phyloP scores from a whole-genome alignment of 2,888 invertebrate genomes.

The Podotricha telesiphe region DNA sequence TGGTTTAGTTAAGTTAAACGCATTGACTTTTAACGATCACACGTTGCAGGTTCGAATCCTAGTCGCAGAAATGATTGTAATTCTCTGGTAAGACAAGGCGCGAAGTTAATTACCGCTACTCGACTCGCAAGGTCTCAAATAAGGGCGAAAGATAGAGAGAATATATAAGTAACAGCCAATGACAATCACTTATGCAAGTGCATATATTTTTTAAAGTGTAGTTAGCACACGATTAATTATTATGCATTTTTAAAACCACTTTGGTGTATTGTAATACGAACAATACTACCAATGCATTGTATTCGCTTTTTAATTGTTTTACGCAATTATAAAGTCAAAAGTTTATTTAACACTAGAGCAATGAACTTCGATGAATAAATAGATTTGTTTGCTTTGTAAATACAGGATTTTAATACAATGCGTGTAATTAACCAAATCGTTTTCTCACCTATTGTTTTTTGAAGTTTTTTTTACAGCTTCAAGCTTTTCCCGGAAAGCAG shows the following conservation, averaged over 20 bases:
- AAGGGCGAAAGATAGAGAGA: no score
- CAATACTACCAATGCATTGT: conserved; percentile 1
- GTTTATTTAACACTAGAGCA: conserved; percentile 27
- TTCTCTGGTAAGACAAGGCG: no score
- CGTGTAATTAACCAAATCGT: conserved; percentile 8
- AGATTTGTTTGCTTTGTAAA: conserved; percentile 14
- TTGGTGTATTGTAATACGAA: neutral
- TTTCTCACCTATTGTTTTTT: neutral
- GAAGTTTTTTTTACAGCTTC: no score
- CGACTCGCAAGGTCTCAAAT: no score
- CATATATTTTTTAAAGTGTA: neutral
- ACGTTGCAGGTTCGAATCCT: no score
- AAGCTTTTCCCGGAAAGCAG: no score
- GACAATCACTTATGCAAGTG: neutral
- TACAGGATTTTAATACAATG: conserved; percentile 9
- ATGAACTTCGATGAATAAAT: conserved; percentile 25
- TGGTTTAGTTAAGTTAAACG: no score
- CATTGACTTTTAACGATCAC: no score
- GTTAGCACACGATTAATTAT: neutral
- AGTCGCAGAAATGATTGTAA: no score
- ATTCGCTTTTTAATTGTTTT: conserved; percentile 20
- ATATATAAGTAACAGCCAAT: no score
- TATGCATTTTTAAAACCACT: neutral
- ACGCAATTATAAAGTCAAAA: conserved; percentile 32
- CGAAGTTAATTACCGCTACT: no score